Conservation (phyloP, 1,140 invertebrate species). For the Eufriesea mexicana region DNA sequence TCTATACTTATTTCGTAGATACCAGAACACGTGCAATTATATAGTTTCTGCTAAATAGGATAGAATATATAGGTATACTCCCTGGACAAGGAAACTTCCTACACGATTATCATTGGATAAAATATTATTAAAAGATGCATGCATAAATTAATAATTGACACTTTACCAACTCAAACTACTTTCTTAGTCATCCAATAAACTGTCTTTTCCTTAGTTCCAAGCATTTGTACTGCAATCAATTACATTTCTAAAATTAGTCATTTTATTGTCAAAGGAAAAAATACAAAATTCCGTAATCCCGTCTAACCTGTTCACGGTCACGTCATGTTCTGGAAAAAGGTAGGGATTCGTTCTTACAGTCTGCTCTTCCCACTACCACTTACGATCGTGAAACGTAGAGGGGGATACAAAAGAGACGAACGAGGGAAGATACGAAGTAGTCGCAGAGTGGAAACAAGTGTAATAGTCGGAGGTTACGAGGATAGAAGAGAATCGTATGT, state of each 20-base stretch:
- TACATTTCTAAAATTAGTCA: neutral
- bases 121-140: no score
- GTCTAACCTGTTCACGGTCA: no score
- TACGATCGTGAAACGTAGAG: neutral
- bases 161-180: no score
- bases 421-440: neutral
- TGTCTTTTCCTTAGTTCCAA: neutral
- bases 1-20: no score
- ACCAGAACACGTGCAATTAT: no score
- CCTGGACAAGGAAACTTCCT: no score
- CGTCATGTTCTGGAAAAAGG: neutral
- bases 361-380: neutral
- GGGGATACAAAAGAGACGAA: constrained; percentile 37
- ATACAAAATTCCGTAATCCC: neutral
- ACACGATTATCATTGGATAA: no score
- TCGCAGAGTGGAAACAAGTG: neutral
- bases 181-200: no score
- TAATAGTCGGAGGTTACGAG: neutral
- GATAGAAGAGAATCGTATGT: neutral
- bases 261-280: neutral
- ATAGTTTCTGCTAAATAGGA: no score
- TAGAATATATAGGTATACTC: no score
- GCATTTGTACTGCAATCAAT: neutral
- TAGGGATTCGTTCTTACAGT: constrained; percentile 9
- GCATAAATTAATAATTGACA: no score